Evolutionary conservation across 2,113 vertebrate genomes (phyloP), one percentile per base, ranked within the genome.

Genomic region (Glareola pratincola): DNA sequence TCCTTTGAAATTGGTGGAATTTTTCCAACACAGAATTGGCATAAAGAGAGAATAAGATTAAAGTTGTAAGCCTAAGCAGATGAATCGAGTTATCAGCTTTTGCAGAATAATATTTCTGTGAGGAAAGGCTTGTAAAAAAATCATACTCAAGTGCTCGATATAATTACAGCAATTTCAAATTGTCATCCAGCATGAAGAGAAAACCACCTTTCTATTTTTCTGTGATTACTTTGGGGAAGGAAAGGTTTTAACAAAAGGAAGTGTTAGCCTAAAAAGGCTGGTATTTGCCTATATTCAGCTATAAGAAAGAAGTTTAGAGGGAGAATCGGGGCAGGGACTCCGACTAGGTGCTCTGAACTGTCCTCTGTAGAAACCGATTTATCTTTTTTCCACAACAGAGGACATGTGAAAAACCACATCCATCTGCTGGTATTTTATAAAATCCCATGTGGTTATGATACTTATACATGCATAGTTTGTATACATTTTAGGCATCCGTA

Each of bases 71-170:
- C 32, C 34, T 88, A 66, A 88, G 32, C 80, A 97, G 81, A 91
- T 95, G 51, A 96, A 87, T 71, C 39, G 59, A 67, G 92, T 59
- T 88, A 96, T 79, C 81, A 80, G 91, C 88, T 92, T 95, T 37
- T 74, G 73, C 87, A 96, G 60, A 95, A 88, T 95, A 91, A 80
- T 81, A 24, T 96, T 90, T 92, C 12, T 90, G 47, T 93, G 69
- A 89, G 51, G 53, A 97, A 96, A 95, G 67, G 64, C 88, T 73
- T 73, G 37, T 88, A n/a, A 90, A 94, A 94, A 92, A 94, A 76
- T 45, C 21, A 6, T 17, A 8, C 39, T 82, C 47, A 85, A 85
- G 32, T 76, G 6, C 36, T 93, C 20, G 57, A 47, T 90, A 39
- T 88, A 90, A 92, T 85, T 94, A 57, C 32, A 90, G 36, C 15